Percentiles rank a stretch among this genome's conserved stretches.
phyloP scores from a whole-genome alignment of 2,113 vertebrate species.

The Tychaedon coryphoeus region DNA sequence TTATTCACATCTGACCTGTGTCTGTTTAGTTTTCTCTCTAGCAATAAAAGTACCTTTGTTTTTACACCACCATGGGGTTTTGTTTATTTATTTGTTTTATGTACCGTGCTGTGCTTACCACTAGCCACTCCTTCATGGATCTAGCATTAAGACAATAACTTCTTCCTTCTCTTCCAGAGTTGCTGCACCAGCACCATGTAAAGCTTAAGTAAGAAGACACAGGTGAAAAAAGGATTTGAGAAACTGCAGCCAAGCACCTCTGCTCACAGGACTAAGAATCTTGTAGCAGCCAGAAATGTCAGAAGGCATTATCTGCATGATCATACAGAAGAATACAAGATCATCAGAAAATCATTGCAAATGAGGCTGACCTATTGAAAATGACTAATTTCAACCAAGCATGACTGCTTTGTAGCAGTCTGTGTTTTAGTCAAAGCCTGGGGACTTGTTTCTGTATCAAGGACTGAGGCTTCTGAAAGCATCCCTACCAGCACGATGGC shows the following conservation, averaged over 20 bases:
- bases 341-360: not conserved
- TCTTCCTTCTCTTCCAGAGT: not conserved
- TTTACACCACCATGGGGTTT: not conserved
- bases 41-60: not conserved
- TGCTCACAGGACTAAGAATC: not conserved
- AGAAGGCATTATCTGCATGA: not conserved
- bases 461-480: not conserved
- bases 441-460: not conserved
- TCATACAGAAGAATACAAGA: not conserved
- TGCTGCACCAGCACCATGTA: not conserved
- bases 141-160: not conserved
- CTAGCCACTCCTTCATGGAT: not conserved
- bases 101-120: not conserved
- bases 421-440: not conserved
- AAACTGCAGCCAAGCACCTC: not conserved
- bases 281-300: not conserved
- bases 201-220: not conserved
- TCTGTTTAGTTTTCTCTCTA: not conserved
- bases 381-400: not conserved
- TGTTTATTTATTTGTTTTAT: not conserved
- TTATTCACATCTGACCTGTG: not conserved
- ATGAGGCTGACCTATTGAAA: not conserved
- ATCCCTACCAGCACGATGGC: accelerated
- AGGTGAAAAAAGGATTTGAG: not conserved
- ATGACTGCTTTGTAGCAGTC: not conserved